A percentile compares a stretch with the other conserved stretches of the same genome.
phyloP scores from a whole-genome alignment of 1,140 invertebrate species.

The Drosophila busckii region DNA sequence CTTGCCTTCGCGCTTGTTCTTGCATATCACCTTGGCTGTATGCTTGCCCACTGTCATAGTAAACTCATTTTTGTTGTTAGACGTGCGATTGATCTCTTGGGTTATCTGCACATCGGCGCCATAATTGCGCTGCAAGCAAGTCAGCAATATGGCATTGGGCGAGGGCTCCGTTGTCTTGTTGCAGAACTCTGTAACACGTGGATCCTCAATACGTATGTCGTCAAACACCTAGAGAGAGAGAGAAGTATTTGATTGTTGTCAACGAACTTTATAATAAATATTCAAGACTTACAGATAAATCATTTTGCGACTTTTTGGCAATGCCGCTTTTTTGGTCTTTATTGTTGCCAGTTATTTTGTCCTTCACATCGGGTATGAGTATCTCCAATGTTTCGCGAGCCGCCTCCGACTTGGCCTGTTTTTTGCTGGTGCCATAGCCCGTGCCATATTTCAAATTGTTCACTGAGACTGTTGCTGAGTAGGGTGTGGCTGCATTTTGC shows the following conservation, averaged over 20 bases:
- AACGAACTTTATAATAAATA: neutral
- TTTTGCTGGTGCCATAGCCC: slow-evolving; percentile 96
- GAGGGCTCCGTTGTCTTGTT: slow-evolving; percentile 96
- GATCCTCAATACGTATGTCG: slow-evolving; percentile 95
- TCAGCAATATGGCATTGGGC: slow-evolving; percentile 94
- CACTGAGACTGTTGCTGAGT: slow-evolving; percentile 94
- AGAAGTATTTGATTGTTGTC: neutral
- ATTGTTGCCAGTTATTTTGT: slow-evolving; percentile 84
- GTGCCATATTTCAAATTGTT: slow-evolving; percentile 95
- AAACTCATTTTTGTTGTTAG: slow-evolving; percentile 96
- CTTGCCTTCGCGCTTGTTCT: slow-evolving; percentile 98
- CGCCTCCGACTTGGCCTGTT: slow-evolving; percentile 95
- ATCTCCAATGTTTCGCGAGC: slow-evolving; percentile 93
- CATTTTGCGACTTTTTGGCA: slow-evolving; percentile 81
- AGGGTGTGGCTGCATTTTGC: slow-evolving; percentile 95
- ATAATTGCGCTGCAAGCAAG: slow-evolving; percentile 95
- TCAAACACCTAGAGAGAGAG: slow-evolving; percentile 89
- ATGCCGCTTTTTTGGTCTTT: slow-evolving; percentile 79
- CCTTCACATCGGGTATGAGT: slow-evolving; percentile 95
- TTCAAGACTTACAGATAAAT: slow-evolving; percentile 81
- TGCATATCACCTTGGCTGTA: slow-evolving; percentile 91
- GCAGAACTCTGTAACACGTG: slow-evolving; percentile 95
- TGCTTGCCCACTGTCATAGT: slow-evolving; percentile 97
- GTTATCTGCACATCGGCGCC: slow-evolving; percentile 93
- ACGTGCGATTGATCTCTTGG: slow-evolving; percentile 92